Base-by-base conservation (phyloP, 2,888 invertebrate genomes). In the Drosophila recens region DNA sequence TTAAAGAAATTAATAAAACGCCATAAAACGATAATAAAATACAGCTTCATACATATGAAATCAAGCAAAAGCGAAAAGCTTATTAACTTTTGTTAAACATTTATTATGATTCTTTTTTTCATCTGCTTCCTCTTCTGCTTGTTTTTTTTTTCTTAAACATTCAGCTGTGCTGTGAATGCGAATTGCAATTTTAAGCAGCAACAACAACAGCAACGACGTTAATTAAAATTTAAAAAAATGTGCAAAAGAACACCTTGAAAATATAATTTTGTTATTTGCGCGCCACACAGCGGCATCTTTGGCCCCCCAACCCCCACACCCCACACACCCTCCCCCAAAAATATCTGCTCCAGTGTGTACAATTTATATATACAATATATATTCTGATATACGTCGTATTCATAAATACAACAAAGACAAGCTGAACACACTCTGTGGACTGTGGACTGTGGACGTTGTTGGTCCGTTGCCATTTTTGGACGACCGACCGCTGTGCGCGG, bases 251-350 rank as follows among this genome's bases (percentile, higher is more conserved):
- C 84, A 85, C 84, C 84, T 85, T 85, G 84, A 76, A 88, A 85
- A 88, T 88, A 87, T 83, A 83, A 88, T 85, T 83, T 88, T 86
- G 87, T 88, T 85, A 81, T 81, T 81, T 81, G 83, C 82, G 76
- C 82, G 80, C 82, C 80, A 82, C 75, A 80, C 82, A 79, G 70
- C 79, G 72, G 65, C 79, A 72, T 63, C 36, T n/a, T 17, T 67
- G 65, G 4, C 40, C 42, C 38, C 56, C 20, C 20, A 23, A 0
- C 23, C 23, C 23, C 5, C 27, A 5, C 27, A 5, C 23, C 23
- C 5, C 27, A 5, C 27, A 5, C 27, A 34, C 46, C 17, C 33
- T 54, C 43, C 53, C 42, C 36, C 48, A 51, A 59, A 46, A 46
- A n/a, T 5, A 33, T 40, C 15, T 9, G n/a, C 34, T 45, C 66